Conservation (phyloP, 2,113 vertebrate genomes). For the Leucosticte australis region DNA sequence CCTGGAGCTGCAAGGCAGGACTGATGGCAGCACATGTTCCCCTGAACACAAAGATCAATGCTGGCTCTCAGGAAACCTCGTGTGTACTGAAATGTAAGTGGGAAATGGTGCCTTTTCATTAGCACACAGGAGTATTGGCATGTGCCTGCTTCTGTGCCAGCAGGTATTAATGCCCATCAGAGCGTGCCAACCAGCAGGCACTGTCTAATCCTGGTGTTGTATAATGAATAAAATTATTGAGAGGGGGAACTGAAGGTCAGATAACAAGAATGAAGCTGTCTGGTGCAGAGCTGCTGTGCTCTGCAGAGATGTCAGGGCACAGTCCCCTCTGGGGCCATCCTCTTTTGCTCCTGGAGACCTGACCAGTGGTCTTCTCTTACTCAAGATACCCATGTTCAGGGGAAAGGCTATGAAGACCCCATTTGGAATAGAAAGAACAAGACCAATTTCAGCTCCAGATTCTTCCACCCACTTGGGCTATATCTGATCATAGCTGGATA, state of each 20-base stretch:
- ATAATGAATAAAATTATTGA: conserved; percentile 52
- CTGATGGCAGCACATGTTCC: not conserved
- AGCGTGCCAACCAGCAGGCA: conserved; percentile 48
- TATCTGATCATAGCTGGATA: not conserved
- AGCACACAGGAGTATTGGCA: conserved; percentile 15
- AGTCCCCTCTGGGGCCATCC: not conserved
- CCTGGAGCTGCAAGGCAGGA: not conserved
- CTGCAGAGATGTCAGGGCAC: not conserved
- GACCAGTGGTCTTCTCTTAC: not conserved
- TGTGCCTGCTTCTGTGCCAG: conserved; percentile 25
- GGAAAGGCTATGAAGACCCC: not conserved
- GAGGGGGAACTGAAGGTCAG: not conserved
- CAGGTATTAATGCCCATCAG: conserved; percentile 54
- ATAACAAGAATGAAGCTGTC: not conserved
- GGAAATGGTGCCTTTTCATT: conserved; percentile 51
- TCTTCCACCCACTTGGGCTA: not conserved
- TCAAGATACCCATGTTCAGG: not conserved
- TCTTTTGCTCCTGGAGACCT: not conserved
- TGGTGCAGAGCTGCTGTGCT: not conserved
- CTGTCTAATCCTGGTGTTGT: conserved; percentile 55
- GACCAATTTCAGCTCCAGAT: not conserved
- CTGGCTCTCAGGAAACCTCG: not conserved
- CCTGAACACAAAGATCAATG: not conserved
- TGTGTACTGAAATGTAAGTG: not conserved
- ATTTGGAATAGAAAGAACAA: not conserved